A percentile compares a stretch with the other conserved stretches of the same genome.
Evolutionary conservation across 2,888 invertebrate species (phyloP).

Genomic region (Mythimna ferrago): DNA sequence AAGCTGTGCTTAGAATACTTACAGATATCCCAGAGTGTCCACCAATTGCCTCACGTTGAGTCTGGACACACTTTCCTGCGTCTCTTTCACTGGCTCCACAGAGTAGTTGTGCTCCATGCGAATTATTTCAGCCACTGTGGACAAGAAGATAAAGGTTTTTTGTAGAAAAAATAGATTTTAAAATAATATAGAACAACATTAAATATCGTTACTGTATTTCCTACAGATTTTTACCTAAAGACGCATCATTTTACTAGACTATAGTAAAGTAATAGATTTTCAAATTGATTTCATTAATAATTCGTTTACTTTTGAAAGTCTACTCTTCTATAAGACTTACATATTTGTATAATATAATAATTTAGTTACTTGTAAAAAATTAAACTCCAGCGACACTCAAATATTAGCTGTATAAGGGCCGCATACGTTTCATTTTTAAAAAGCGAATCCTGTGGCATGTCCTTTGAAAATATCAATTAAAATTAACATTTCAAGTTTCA

Average conservation of each 20-base stretch:
- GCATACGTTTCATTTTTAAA: neutral
- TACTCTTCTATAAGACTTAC: too few relatives aligned
- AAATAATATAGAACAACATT: neutral
- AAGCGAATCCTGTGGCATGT: too few relatives aligned
- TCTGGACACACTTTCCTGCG: conserved; percentile 76
- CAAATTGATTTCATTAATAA: too few relatives aligned
- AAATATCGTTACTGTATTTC: too few relatives aligned
- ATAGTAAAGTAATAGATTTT: too few relatives aligned
- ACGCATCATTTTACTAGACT: too few relatives aligned
- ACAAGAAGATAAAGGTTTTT: conserved; percentile 38
- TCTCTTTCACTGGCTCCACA: conserved; percentile 73
- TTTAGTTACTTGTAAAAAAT: neutral
- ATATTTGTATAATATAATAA: neutral
- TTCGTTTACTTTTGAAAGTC: too few relatives aligned
- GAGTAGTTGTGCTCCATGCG: conserved; percentile 85
- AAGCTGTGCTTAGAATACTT: too few relatives aligned
- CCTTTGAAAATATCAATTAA: too few relatives aligned
- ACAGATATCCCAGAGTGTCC: conserved; percentile 86
- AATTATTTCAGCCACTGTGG: conserved; percentile 80
- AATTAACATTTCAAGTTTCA: neutral
- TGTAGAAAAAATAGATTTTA: neutral
- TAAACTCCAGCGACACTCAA: neutral
- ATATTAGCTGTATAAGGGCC: neutral
- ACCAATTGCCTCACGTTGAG: conserved; percentile 86
- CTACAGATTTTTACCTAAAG: too few relatives aligned